phyloP scores from a whole-genome alignment of 2,113 vertebrate species.

The Burhinus bistriatus region DNA sequence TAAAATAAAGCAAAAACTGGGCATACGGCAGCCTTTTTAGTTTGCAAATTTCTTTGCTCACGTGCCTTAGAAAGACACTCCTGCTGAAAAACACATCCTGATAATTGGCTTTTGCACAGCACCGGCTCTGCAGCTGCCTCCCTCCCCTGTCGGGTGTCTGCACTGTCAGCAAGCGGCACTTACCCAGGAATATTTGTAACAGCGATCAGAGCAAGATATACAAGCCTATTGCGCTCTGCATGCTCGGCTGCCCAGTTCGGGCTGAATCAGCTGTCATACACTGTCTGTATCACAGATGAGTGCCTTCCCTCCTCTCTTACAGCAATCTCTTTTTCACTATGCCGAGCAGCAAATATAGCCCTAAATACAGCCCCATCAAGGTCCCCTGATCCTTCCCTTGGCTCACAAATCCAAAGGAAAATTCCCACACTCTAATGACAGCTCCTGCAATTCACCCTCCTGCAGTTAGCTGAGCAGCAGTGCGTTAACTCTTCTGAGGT shows the following conservation, averaged over 20 bases:
- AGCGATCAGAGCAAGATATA: neutral
- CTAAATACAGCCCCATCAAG: neutral
- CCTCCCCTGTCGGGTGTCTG: neutral
- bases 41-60: neutral
- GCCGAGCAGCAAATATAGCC: neutral
- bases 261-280: slow-evolving; percentile 55
- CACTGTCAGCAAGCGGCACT: neutral
- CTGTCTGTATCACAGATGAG: neutral
- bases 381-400: neutral
- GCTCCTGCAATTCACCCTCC: neutral
- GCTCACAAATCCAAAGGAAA: neutral
- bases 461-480: neutral
- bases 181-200: neutral
- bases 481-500: neutral
- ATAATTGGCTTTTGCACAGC: neutral
- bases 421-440: neutral
- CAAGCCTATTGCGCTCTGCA: neutral
- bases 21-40: neutral
- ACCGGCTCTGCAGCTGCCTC: neutral
- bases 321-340: neutral
- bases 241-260: neutral
- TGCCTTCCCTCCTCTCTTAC: neutral
- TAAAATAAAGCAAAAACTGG: neutral
- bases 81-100: neutral
- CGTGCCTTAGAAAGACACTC: neutral